A percentile compares a stretch with the other conserved stretches of the same genome.
These are phyloP conservation scores for Nomada goodeniana DNA, from an alignment of 2,888 invertebrate genomes.

Conservation along the genomic window DNA sequence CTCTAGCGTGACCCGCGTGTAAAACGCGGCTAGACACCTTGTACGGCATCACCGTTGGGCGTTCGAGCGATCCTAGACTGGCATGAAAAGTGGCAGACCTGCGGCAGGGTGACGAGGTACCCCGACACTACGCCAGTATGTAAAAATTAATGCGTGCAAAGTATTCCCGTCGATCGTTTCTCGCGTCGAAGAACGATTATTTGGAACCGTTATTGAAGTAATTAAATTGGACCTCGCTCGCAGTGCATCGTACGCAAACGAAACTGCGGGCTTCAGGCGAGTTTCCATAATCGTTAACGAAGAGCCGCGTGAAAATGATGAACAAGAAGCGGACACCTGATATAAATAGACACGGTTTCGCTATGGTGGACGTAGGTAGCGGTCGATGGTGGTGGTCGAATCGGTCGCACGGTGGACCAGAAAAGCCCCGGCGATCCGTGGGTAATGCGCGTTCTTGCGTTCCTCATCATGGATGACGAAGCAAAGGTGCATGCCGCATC, in stretches of 20 bases:
- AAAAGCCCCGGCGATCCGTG: conserved; percentile 65
- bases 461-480: conserved; percentile 76
- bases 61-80: too few relatives aligned
- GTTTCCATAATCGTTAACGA: background rate
- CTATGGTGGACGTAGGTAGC: conserved; percentile 18
- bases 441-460: conserved; percentile 75
- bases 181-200: too few relatives aligned
- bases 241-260: too few relatives aligned
- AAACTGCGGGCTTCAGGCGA: background rate
- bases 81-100: too few relatives aligned
- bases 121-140: too few relatives aligned
- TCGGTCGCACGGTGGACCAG: conserved; percentile 68
- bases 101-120: too few relatives aligned
- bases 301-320: background rate
- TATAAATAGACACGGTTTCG: conserved; percentile 19
- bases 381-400: conserved; percentile 64
- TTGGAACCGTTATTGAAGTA: too few relatives aligned
- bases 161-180: too few relatives aligned
- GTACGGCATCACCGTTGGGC: too few relatives aligned
- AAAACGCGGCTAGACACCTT: too few relatives aligned
- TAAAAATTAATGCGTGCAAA: too few relatives aligned
- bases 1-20: conserved; percentile 11
- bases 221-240: too few relatives aligned
- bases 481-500: conserved; percentile 73
- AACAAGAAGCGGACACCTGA: conserved; percentile 6